These are phyloP conservation scores for Umimayanthus chanpuru DNA, from an alignment of 92 coral and sea anemone genomes.

Conservation along the genomic window DNA sequence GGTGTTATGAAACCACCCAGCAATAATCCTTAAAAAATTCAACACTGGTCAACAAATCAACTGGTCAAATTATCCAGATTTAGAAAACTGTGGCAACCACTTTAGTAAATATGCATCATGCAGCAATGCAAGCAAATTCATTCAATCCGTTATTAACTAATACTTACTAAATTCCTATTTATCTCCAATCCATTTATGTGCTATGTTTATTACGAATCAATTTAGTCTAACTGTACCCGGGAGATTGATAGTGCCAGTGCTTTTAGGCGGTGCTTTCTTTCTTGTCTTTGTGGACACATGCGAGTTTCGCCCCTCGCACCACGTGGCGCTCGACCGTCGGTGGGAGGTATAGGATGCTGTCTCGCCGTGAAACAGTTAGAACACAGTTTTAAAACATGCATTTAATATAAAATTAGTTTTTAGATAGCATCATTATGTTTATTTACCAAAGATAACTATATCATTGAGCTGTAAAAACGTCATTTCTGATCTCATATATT, in stretches of 20 bases:
- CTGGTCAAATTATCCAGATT: too few relatives aligned
- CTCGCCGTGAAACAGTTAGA: not conserved
- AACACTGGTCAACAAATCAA: too few relatives aligned
- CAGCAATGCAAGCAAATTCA: not conserved
- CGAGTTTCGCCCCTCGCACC: not conserved
- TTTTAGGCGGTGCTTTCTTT: not conserved
- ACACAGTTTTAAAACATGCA: not conserved
- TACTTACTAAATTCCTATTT: not conserved
- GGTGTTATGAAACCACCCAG: too few relatives aligned
- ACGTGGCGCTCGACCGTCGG: not conserved
- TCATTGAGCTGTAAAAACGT: too few relatives aligned
- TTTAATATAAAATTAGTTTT: too few relatives aligned
- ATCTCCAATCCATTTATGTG: too few relatives aligned
- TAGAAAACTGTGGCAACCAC: too few relatives aligned
- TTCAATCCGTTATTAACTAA: too few relatives aligned
- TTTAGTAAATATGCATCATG: too few relatives aligned
- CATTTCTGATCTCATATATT: too few relatives aligned
- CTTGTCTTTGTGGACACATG: not conserved
- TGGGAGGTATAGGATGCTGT: not conserved
- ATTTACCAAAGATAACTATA: not conserved
- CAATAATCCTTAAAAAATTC: too few relatives aligned
- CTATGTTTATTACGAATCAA: not conserved
- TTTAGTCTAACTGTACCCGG: not conserved
- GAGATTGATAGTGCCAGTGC: not conserved
- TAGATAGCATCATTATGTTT: not conserved